These are phyloP conservation scores for Euphonia xanthogaster DNA, from an alignment of 2,797 vertebrate species.

Conservation along the genomic window DNA sequence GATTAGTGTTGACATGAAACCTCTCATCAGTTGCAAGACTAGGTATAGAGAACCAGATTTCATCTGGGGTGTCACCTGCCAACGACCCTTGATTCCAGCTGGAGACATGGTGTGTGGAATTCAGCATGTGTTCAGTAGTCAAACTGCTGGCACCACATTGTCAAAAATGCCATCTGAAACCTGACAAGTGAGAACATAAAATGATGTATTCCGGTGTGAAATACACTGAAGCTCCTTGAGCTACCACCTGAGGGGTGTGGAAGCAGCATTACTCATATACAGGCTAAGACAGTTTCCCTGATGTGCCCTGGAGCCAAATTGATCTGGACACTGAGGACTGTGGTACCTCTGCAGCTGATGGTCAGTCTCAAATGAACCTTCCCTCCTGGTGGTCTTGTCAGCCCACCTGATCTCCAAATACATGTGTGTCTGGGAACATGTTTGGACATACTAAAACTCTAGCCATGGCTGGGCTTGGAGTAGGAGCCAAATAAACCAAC, in stretches of 20 bases:
- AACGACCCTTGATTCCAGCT: slow-evolving; percentile 33
- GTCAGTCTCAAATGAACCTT: neutral
- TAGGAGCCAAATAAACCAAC: neutral
- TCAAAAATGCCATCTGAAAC: slow-evolving; percentile 44
- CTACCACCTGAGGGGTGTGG: neutral
- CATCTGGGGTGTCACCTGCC: slow-evolving; percentile 35
- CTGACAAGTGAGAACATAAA: slow-evolving; percentile 15
- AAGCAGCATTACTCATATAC: neutral
- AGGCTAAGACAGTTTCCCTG: neutral
- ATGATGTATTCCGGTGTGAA: neutral
- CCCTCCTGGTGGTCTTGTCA: neutral
- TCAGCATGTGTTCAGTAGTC: slow-evolving; percentile 22
- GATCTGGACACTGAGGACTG: neutral
- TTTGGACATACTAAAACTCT: neutral
- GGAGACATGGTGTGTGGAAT: slow-evolving; percentile 24
- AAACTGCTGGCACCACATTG: neutral
- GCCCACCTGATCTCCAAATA: neutral
- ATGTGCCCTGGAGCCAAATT: fast-evolving
- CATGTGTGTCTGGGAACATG: neutral
- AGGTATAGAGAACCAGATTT: slow-evolving; percentile 56
- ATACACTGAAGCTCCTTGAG: neutral
- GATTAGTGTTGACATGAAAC: slow-evolving; percentile 61
- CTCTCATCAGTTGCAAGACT: slow-evolving; percentile 61
- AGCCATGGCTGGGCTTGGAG: neutral
- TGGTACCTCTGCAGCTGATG: neutral